A percentile compares a stretch with the other conserved stretches of the same genome.
Evolutionary conservation across 1,140 invertebrate genomes (phyloP).

Genomic region (Eumaeus atala): DNA sequence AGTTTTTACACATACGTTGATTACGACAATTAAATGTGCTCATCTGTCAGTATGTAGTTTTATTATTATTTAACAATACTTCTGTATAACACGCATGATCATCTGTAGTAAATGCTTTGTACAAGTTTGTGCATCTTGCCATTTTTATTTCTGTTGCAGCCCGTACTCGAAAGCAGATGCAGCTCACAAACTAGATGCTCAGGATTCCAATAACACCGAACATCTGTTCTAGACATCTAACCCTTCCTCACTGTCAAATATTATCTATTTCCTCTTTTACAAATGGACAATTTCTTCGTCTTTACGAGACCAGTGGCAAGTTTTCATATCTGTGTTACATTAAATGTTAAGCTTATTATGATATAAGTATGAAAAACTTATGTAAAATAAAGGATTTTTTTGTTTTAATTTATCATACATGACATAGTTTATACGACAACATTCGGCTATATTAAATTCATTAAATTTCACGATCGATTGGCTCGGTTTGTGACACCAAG

Average conservation of each 20-base stretch:
- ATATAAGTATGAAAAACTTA: too few relatives aligned
- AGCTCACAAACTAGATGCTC: slow-evolving; percentile 49
- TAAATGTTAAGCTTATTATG: too few relatives aligned
- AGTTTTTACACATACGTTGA: too few relatives aligned
- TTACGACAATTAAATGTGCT: background rate
- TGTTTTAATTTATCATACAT: too few relatives aligned
- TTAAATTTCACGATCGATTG: too few relatives aligned
- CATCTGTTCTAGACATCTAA: slow-evolving; percentile 19
- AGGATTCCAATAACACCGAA: slow-evolving; percentile 43
- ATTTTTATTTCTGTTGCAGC: slow-evolving; percentile 69
- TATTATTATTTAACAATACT: slow-evolving; percentile 16
- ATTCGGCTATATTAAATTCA: too few relatives aligned
- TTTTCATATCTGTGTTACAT: too few relatives aligned
- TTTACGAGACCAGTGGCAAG: background rate
- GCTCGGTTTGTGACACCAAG: too few relatives aligned
- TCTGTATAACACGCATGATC: slow-evolving; percentile 38
- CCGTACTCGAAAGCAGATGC: slow-evolving; percentile 56
- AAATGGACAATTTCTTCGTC: background rate
- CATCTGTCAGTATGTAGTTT: slow-evolving; percentile 1
- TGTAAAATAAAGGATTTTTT: too few relatives aligned
- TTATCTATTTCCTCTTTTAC: background rate
- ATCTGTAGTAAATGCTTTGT: slow-evolving; percentile 36
- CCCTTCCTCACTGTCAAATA: background rate
- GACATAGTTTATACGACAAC: too few relatives aligned
- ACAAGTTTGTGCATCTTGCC: slow-evolving; percentile 65